Evolutionary conservation across 2,797 vertebrate genomes (phyloP), one percentile per base, ranked within the genome.

Genomic region (Thamnophis elegans): DNA sequence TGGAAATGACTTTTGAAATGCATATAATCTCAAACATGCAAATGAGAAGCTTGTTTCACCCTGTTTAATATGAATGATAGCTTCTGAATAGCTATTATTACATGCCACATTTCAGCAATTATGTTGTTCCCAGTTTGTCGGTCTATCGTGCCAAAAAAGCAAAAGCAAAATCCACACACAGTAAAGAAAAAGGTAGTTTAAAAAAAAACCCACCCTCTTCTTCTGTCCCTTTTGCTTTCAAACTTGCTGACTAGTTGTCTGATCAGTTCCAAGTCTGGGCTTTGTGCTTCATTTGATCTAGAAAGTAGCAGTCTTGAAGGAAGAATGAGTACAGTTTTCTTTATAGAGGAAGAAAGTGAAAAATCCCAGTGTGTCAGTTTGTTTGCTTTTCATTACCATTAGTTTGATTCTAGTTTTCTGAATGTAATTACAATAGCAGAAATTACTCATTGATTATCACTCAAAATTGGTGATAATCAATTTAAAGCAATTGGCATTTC

Each of bases 1-100:
- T 98, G 98, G 99, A 99, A 99, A 99, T 99, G 99, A 99, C 98
- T 99, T 99, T 98, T 99, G 98, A 99, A 99, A 99, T 99, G 99
- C 98, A 99, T 99, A 99, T 99, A 98, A 99, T 99, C 99, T 99
- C 98, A 97, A 98, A 98, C 98, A 99, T 99, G 99, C 98, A 99
- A 99, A 99, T 99, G 98, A 99, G 98, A 97, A 98, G 98, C 99
- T 98, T 98, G 98, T 98, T 99, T 98, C 98, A 98, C 98, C 98
- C 99, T 99, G 98, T 99, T 99, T 99, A 99, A 99, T 99, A 99
- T 99, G 99, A 99, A 99, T 99, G 99, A 99, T 99, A 97, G 98
- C 98, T 98, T 98, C 98, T 99, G 98, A 99, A 98, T 99, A 99
- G 98, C 98, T 99, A 98, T 99, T 99, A 99, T 99, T 99, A 99